Evolutionary conservation across 1,140 invertebrate species (phyloP).

Genomic region (Sminthurides bifidus): DNA sequence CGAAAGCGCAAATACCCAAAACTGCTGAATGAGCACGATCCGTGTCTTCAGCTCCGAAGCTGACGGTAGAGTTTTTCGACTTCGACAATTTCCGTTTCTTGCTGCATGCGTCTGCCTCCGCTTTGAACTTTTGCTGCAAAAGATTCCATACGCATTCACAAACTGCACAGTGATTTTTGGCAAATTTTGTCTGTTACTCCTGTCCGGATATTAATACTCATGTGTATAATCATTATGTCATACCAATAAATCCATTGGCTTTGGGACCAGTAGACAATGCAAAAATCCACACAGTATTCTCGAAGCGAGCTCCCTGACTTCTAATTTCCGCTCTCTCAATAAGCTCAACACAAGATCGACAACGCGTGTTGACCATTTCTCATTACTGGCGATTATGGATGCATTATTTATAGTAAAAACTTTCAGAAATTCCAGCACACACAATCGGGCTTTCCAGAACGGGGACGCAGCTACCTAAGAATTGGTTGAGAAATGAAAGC

Average conservation of each 20-base stretch:
- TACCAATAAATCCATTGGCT: slow-evolving; percentile 46
- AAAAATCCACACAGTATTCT: slow-evolving; percentile 72
- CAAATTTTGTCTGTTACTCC: too few relatives aligned
- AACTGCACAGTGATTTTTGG: too few relatives aligned
- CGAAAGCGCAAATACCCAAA: slow-evolving; percentile 73
- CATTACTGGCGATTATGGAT: slow-evolving; percentile 38
- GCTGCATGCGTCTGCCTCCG: slow-evolving; percentile 32
- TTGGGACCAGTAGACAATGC: slow-evolving; percentile 47
- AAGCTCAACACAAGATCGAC: slow-evolving; percentile 49
- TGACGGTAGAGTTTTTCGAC: not conserved
- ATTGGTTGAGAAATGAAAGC: not conserved
- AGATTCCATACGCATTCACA: too few relatives aligned
- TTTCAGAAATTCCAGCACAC: slow-evolving; percentile 34
- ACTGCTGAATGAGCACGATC: slow-evolving; percentile 60
- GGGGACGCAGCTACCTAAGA: slow-evolving; percentile 10
- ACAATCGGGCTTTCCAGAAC: slow-evolving; percentile 29
- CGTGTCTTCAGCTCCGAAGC: slow-evolving; percentile 31
- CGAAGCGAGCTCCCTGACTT: slow-evolving; percentile 67
- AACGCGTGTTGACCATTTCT: slow-evolving; percentile 44
- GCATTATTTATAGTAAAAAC: slow-evolving; percentile 41
- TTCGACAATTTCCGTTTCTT: slow-evolving; percentile 7
- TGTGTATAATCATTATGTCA: slow-evolving; percentile 12
- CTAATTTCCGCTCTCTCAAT: slow-evolving; percentile 55
- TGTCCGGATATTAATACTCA: not conserved
- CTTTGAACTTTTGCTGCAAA: slow-evolving; percentile 44